Base-by-base conservation (phyloP, 2,797 vertebrate species). In the Cetoscarus ocellatus region DNA sequence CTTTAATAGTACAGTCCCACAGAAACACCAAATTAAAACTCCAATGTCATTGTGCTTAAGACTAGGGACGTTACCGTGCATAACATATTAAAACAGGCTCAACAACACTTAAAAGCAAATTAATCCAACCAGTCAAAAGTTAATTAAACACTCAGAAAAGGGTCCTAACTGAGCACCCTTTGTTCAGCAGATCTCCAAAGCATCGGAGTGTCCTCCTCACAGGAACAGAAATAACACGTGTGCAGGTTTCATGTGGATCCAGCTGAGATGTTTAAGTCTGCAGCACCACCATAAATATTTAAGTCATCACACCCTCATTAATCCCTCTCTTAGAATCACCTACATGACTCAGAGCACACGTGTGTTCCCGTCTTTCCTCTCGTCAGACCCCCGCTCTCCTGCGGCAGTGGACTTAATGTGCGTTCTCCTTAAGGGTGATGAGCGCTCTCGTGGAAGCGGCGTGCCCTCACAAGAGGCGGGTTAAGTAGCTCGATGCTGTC, bases 371-470 rank as follows among this genome's bases (percentile, higher is more conserved):
- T 42, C 72, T 70, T 59, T 61, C 81, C 74, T 83, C 84, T 88
- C 68, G 70, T 62, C 73, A 76, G 57, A 45, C 77, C 67, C 65
- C 60, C 43, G 50, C 69, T 80, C 69, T 83, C 59, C 39, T 35
- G 54, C 68, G 74, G 50, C 67, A 38, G 61, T 61, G 74, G 83
- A 86, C 70, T 84, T 86, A 86, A 87, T 83, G 83, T 52, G 76
- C 77, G n/a, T 27, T 82, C 83, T 86, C 76, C 83, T 81, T 70
- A 67, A 85, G 79, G 80, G 84, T 80, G 84, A 80, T 82, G 79
- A 88, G 82, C n/a, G 17, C 62, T 74, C 79, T 73, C 42, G 77
- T 77, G 79, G 79, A 88, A 80, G 82, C 70, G 49, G 73, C 84
- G 81, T 60, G 75, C 59, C 73, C 74, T 82, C 67, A 60, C 50